Conservation (phyloP, 2,888 invertebrate genomes). For the Orthosia gothica region DNA sequence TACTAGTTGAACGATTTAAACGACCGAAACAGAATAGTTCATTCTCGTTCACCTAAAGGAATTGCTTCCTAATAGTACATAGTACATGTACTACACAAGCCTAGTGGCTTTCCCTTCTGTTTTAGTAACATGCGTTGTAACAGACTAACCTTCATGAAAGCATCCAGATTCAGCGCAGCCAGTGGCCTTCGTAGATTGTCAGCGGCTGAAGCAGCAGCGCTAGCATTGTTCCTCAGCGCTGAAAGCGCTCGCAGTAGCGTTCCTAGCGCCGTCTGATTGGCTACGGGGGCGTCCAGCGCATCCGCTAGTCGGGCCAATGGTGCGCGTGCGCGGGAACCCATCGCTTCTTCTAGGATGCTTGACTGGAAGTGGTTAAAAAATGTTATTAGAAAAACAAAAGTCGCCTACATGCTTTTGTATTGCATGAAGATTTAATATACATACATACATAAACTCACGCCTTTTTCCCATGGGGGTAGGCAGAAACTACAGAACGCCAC, state of each 20-base stretch:
- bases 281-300: slow-evolving; percentile 94
- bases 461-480: too few species aligned
- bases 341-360: slow-evolving; percentile 94
- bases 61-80: too few species aligned
- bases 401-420: not conserved
- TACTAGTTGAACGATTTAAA: too few species aligned
- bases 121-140: too few species aligned
- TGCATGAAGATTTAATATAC: too few species aligned
- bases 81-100: too few species aligned
- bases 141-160: slow-evolving; percentile 84
- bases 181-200: slow-evolving; percentile 94
- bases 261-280: slow-evolving; percentile 95
- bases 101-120: too few species aligned
- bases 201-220: slow-evolving; percentile 94
- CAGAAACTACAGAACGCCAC: too few species aligned
- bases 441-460: too few species aligned
- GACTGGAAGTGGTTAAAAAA: slow-evolving; percentile 89
- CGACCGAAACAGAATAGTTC: too few species aligned
- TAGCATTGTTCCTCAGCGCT: slow-evolving; percentile 94
- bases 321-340: slow-evolving; percentile 93
- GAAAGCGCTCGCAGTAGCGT: slow-evolving; percentile 94
- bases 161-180: slow-evolving; percentile 93
- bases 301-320: slow-evolving; percentile 94
- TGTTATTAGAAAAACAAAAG: not conserved
- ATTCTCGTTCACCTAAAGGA: too few species aligned